Conservation (phyloP, 2,888 invertebrate species). For the Uloborus plumipes region DNA sequence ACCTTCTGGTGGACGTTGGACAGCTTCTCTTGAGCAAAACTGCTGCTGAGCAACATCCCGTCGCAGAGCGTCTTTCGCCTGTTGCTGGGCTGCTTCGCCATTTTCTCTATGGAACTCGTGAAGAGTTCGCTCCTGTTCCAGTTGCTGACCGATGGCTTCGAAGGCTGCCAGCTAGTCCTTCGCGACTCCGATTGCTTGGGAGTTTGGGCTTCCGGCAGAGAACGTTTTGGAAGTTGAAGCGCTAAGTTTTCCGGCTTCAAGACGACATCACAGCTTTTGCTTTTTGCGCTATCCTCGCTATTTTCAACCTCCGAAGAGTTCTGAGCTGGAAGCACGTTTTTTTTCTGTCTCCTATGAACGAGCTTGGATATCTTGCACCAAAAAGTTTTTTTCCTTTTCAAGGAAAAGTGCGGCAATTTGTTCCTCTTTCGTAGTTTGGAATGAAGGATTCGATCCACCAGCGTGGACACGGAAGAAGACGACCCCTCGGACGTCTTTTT, state of each 20-base stretch:
- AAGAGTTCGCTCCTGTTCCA: constrained; percentile 55
- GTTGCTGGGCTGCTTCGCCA: not conserved
- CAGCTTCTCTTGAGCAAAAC: constrained; percentile 24
- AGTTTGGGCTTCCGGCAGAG: not conserved
- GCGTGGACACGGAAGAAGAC: no score
- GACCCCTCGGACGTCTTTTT: not conserved
- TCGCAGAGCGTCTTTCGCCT: constrained; percentile 38
- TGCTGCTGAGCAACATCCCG: constrained; percentile 40
- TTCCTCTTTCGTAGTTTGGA: constrained; percentile 32
- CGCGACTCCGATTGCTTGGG: not conserved
- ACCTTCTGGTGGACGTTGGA: constrained; percentile 23
- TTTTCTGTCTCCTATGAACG: constrained; percentile 19
- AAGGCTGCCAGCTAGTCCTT: constrained; percentile 42
- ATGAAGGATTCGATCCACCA: constrained; percentile 25
- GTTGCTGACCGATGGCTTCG: constrained; percentile 51
- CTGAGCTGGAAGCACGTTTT: not conserved
- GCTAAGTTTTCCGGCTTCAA: constrained; percentile 29
- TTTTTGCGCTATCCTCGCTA: not conserved
- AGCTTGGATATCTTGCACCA: constrained; percentile 43
- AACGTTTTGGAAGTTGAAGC: not conserved
- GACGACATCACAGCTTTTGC: constrained; percentile 25
- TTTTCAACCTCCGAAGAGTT: not conserved
- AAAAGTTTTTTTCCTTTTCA: constrained; percentile 23
- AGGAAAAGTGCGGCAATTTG: constrained; percentile 23
- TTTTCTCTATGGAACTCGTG: not conserved